Evolutionary conservation across 2,113 vertebrate genomes (phyloP).

Genomic region (Poecilia latipinna): DNA sequence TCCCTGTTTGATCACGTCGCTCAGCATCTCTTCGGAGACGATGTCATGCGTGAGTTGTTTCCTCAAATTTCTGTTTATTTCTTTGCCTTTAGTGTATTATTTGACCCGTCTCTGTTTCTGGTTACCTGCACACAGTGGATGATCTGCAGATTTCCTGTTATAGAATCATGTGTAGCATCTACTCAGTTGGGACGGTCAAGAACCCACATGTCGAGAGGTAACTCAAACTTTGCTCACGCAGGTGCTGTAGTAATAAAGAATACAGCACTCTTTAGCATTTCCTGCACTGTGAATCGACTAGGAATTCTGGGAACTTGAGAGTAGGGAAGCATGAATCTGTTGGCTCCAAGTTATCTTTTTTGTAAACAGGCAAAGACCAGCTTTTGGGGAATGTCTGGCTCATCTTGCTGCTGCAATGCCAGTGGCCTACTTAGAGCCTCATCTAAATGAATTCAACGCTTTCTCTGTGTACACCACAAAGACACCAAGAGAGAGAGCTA

Average conservation of each 20-base stretch:
- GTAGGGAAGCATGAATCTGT: not conserved
- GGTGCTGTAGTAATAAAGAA: not conserved
- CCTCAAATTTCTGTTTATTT: not conserved
- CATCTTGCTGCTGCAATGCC: constrained; percentile 93
- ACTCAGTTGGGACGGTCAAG: constrained; percentile 92
- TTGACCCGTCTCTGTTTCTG: not conserved
- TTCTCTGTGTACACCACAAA: constrained; percentile 96
- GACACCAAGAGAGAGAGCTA: constrained; percentile 88
- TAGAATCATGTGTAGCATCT: constrained; percentile 93
- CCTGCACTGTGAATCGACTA: not conserved
- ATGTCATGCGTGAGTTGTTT: constrained; percentile 86
- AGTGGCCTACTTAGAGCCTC: constrained; percentile 90
- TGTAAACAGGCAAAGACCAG: constrained; percentile 85
- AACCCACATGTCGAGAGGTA: constrained; percentile 93
- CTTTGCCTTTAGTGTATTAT: not conserved
- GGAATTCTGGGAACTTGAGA: not conserved
- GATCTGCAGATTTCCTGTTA: constrained; percentile 96
- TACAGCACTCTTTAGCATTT: not conserved
- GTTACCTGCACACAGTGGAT: constrained; percentile 81
- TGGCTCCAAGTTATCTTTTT: not conserved
- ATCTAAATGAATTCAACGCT: constrained; percentile 88
- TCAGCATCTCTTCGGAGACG: constrained; percentile 94
- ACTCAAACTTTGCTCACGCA: not conserved
- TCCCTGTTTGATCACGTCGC: constrained; percentile 94
- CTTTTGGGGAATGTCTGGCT: constrained; percentile 92